Evolutionary conservation across 2,113 vertebrate species (phyloP), one percentile per base, ranked within the genome.

Genomic region (Chionodraco myersi): DNA sequence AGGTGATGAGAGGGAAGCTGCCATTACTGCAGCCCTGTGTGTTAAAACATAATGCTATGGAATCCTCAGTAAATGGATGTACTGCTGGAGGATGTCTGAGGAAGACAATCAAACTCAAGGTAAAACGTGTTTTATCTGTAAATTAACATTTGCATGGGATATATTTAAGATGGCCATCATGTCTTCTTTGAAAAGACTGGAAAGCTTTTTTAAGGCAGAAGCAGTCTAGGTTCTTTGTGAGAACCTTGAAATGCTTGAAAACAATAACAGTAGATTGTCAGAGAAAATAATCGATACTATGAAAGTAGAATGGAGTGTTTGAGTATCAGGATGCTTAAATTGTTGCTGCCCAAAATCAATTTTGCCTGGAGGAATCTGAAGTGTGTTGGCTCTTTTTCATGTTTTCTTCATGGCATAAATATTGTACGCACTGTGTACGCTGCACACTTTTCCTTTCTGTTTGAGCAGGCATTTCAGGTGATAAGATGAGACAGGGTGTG

Each of bases 31-130:
- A 53, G 87, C 78, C 62, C 53, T 10, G 66, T 47, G 56, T 63
- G 68, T 66, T 72, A 5, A 70, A 63, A 75, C 73, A 75, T 56
- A 52, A 14, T 57, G 72, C 88, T 56, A 94, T 94, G 94, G 93
- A 70, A 80, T 67, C 85, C 53, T 75, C 79, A 51, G 14, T 72
- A 16, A 72, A 70, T 69, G 88, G 80, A 81, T 51, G 58, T 53
- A 66, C 62, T 44, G 69, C 79, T 58, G 87, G 84, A 84, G 90
- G 92, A 86, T 76, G 83, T 64, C 73, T 53, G 72, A 73, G 77
- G 84, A 87, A 85, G 76, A 66, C 70, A 51, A 78, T 62, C 71
- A 83, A 73, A 88, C 63, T 73, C 54, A 85, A 94, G 95, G 95
- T 95, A 92, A 91, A 75, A 77, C 14, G 45, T 16, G 34, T 47